These are phyloP conservation scores for Hylomyscus alleni DNA, from an alignment of 2,797 vertebrate genomes.

Conservation along the genomic window DNA sequence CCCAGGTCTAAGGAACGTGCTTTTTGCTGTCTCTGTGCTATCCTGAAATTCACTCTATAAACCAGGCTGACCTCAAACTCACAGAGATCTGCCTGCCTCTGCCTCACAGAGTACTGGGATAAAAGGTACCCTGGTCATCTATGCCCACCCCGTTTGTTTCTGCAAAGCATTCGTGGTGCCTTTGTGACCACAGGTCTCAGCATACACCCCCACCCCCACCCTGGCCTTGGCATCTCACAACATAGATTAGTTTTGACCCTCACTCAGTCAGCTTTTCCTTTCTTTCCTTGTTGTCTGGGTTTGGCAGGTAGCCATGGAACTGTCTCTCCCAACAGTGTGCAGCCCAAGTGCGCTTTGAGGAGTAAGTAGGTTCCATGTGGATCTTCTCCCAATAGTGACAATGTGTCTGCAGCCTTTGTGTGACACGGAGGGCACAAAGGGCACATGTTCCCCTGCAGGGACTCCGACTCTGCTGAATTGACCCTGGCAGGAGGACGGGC, in stretches of 20 bases:
- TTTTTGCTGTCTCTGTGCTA: background rate
- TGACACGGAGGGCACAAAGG: too few species aligned
- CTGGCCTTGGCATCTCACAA: background rate
- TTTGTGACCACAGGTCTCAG: background rate
- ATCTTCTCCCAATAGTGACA: background rate
- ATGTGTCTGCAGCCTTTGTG: background rate
- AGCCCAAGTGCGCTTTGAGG: background rate
- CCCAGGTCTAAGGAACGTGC: background rate
- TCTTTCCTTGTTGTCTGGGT: background rate
- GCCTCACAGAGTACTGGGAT: background rate
- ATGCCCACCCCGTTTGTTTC: background rate
- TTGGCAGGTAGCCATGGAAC: background rate
- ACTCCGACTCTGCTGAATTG: background rate
- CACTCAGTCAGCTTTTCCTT: background rate
- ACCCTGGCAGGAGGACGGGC: background rate
- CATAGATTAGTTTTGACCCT: background rate
- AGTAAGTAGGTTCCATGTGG: background rate
- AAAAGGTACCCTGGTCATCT: background rate
- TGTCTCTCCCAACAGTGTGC: background rate
- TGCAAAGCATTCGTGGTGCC: fast-evolving
- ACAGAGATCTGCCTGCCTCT: background rate
- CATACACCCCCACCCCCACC: fast-evolving
- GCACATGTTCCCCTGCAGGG: background rate
- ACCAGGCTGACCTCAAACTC: background rate
- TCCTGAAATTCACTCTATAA: background rate